Evolutionary conservation across 2,113 vertebrate genomes (phyloP).

Genomic region (Phodopus roborovskii): DNA sequence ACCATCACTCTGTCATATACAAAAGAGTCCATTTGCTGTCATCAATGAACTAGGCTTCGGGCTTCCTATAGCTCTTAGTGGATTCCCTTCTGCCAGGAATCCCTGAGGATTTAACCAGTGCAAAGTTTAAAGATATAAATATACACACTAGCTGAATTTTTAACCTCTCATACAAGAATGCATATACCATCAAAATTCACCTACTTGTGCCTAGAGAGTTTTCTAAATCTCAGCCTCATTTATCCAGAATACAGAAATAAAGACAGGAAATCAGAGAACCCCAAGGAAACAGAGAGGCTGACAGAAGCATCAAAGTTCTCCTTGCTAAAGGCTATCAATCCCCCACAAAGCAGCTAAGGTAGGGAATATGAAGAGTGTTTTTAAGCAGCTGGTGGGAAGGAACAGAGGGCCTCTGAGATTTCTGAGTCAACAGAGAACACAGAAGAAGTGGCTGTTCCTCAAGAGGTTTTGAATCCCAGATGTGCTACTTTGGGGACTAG

Average conservation of each 20-base stretch:
- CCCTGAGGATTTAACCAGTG: not conserved
- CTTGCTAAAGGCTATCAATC: not conserved
- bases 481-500: not conserved
- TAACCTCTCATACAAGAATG: not conserved
- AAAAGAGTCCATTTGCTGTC: not conserved
- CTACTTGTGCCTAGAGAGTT: not conserved
- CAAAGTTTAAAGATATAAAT: not conserved
- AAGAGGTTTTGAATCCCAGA: not conserved
- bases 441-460: not conserved
- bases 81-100: not conserved
- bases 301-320: not conserved
- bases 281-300: not conserved
- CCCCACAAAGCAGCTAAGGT: not conserved
- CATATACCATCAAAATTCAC: not conserved
- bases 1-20: not conserved
- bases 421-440: not conserved
- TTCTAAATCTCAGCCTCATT: not conserved
- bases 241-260: not conserved
- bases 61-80: not conserved
- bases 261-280: not conserved
- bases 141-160: not conserved
- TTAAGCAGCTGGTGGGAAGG: not conserved
- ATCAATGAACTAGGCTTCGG: not conserved
- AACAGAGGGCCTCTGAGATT: not conserved
- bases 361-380: not conserved